Evolutionary conservation across 2,888 invertebrate species (phyloP).

Genomic region (Laspeyria flexula): DNA sequence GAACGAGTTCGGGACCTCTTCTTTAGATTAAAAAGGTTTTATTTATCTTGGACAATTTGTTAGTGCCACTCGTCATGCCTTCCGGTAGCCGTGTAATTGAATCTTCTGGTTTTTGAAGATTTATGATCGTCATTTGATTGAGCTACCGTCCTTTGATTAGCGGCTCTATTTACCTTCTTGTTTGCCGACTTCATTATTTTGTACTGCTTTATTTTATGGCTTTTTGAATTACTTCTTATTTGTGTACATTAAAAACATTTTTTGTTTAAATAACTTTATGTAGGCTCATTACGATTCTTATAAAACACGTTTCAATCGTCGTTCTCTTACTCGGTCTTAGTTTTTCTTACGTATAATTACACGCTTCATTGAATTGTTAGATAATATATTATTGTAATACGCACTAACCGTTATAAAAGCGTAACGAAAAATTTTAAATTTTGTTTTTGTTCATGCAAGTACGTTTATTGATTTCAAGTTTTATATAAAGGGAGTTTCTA

Average conservation of each 20-base stretch:
- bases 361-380: slow-evolving; percentile 32
- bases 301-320: slow-evolving; percentile 26
- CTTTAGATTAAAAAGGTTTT: slow-evolving; percentile 77
- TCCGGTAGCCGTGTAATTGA: slow-evolving; percentile 84
- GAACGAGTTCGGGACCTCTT: slow-evolving; percentile 69
- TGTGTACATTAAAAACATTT: slow-evolving; percentile 4
- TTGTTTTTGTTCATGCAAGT: slow-evolving; percentile 18
- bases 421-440: slow-evolving; percentile 27
- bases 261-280: slow-evolving; percentile 19
- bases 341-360: slow-evolving; percentile 39
- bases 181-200: slow-evolving; percentile 57
- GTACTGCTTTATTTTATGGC: slow-evolving; percentile 42
- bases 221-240: slow-evolving; percentile 11
- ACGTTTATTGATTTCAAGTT: slow-evolving; percentile 9
- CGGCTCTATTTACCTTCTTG: slow-evolving; percentile 53
- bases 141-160: slow-evolving; percentile 81
- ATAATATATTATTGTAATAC: slow-evolving; percentile 30
- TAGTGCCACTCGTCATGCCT: slow-evolving; percentile 79
- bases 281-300: slow-evolving; percentile 23
- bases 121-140: slow-evolving; percentile 71
- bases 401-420: slow-evolving; percentile 20
- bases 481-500: background rate
- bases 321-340: slow-evolving; percentile 18
- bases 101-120: slow-evolving; percentile 83
- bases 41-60: slow-evolving; percentile 85